Conservation (phyloP, 2,888 invertebrate genomes). For the Brachylomia viminalis region DNA sequence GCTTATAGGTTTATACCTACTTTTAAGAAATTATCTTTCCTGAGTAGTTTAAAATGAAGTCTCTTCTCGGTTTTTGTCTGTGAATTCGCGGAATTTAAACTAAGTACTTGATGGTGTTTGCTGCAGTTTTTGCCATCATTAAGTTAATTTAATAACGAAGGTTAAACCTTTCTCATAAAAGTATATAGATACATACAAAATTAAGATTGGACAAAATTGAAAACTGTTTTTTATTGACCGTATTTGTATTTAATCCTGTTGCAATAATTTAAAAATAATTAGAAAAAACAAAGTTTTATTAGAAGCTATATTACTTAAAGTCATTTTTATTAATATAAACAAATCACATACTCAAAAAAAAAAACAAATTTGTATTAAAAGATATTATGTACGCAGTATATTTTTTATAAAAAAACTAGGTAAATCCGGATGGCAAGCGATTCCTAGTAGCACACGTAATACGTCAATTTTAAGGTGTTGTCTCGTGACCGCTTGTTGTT, state of each 20-base stretch:
- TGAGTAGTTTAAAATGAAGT: neutral
- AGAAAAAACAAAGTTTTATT: neutral
- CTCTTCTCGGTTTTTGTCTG: neutral
- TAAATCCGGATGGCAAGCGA: slow-evolving; percentile 30
- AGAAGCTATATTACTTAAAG: neutral
- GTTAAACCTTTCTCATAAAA: neutral
- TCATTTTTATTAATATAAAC: neutral
- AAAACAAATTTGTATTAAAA: too few species aligned
- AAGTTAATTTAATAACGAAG: too few species aligned
- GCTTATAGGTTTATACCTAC: neutral
- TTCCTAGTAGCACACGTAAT: slow-evolving; percentile 59
- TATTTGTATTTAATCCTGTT: neutral
- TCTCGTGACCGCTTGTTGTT: slow-evolving; percentile 74
- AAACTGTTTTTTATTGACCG: neutral
- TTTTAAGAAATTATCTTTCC: neutral
- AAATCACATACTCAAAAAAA: neutral
- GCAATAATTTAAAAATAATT: neutral
- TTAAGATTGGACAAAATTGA: neutral
- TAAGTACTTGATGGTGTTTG: neutral
- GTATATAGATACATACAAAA: too few species aligned
- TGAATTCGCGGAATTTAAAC: neutral
- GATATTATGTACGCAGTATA: neutral
- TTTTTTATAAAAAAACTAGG: slow-evolving; percentile 1
- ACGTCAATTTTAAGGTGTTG: slow-evolving; percentile 54
- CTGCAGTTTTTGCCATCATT: too few species aligned